Evolutionary conservation across 2,888 invertebrate genomes (phyloP), one percentile per base, ranked within the genome.

Genomic region (Chymomyza caudatula): DNA sequence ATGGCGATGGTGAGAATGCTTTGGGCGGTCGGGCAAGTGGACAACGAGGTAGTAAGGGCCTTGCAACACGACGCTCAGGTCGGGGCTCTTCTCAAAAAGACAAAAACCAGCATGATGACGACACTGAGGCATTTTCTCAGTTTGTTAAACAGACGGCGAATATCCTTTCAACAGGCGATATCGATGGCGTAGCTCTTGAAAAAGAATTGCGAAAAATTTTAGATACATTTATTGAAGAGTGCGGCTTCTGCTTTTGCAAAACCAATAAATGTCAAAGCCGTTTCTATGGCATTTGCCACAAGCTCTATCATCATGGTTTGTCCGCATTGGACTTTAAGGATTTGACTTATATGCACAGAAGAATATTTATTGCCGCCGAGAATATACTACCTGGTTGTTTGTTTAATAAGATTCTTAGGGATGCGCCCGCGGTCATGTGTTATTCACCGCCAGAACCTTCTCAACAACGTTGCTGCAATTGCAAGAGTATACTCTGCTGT

Each of bases 311-410:
- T 20, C 63, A 71, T 4, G 90, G 90, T 1, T 78, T 90, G 2
- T 73, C 84, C 13, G 78, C 74, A 0, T 70, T 90, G 11, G 69
- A 78, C 3, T 83, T 87, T 4, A 79, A 84, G 29, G 90, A 90
- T 22, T 71, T 90, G 15, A 77, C 76, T 0, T 89, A 87, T 66
- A 73, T 90, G 71, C 89, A 89, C 65, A 87, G 85, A 29, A 87
- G 87, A 37, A 80, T 89, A 19, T 88, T 81, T 69, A 79, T 78
- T 17, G 87, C 87, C 0, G 88, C 88, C 0, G 81, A 86, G 15
- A 85, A 79, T 49, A 71, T 88, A n/a, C 63, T 83, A 19, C 89
- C 88, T 0, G 88, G 88, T 2, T 86, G 87, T 44, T 59, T 88
- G 15, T 74, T 87, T 8, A 81, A 82, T 53, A 81, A 84, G 66